These are phyloP conservation scores for Siniperca undulata DNA, from an alignment of 2,797 vertebrate species.

Conservation along the genomic window DNA sequence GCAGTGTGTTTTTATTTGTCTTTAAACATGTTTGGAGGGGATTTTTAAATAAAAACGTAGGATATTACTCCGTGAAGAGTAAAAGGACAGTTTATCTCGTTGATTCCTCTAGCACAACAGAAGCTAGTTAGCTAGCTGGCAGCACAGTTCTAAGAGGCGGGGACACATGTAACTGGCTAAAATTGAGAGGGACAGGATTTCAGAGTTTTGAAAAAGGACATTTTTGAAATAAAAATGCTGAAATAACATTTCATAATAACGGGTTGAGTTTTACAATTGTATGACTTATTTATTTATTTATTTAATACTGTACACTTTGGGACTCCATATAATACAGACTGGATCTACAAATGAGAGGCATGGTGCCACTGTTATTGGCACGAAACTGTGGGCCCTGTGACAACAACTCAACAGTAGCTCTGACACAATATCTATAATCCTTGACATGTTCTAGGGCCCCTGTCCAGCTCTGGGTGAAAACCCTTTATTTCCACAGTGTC, in stretches of 20 bases:
- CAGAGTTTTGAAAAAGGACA: neutral
- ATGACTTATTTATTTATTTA: neutral
- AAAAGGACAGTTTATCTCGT: neutral
- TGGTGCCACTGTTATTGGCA: slow-evolving; percentile 9
- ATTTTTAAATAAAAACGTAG: neutral
- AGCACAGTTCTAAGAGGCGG: neutral
- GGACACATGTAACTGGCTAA: slow-evolving; percentile 11
- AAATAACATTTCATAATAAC: slow-evolving; percentile 4
- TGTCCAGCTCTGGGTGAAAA: slow-evolving; percentile 56
- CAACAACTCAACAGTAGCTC: slow-evolving; percentile 53
- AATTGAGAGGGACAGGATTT: neutral
- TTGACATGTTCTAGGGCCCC: slow-evolving; percentile 54
- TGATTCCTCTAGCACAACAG: neutral
- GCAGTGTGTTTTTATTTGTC: neutral
- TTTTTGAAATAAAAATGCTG: slow-evolving; percentile 6
- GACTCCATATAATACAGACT: slow-evolving; percentile 5
- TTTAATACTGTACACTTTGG: slow-evolving; percentile 4
- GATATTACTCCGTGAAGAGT: neutral
- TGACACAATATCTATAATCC: slow-evolving; percentile 66
- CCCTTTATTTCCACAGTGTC: slow-evolving; percentile 58
- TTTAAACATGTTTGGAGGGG: neutral
- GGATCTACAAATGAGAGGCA: slow-evolving; percentile 37
- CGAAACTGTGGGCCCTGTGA: slow-evolving; percentile 38
- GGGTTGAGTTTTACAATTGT: slow-evolving; percentile 2
- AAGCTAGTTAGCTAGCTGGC: slow-evolving; percentile 7